Evolutionary conservation across 2,797 vertebrate genomes (phyloP).

Genomic region (Chloroceryle amazona): DNA sequence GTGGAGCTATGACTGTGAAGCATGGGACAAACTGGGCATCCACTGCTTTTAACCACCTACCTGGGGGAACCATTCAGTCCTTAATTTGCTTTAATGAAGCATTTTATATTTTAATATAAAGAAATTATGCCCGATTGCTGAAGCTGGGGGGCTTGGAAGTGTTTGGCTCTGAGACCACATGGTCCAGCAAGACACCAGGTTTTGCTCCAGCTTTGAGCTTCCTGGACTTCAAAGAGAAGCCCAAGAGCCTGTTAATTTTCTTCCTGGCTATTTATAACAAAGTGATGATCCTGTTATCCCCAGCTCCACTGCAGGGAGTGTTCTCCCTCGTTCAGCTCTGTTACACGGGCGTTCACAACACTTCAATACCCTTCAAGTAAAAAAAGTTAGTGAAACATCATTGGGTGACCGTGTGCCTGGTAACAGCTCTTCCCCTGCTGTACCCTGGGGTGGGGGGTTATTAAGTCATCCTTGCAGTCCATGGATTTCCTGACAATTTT

Average conservation of each 20-base stretch:
- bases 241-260: conserved; percentile 7
- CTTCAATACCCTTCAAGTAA: neutral
- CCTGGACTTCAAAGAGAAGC: neutral
- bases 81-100: conserved; percentile 43
- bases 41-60: neutral
- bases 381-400: neutral
- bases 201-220: conserved; percentile 1
- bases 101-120: conserved; percentile 54
- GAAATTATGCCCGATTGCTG: conserved; percentile 21
- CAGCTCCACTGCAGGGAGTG: neutral
- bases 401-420: rapidly evolving
- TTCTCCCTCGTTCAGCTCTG: neutral
- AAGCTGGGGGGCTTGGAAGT: neutral
- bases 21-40: neutral
- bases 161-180: neutral
- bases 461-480: neutral
- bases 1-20: neutral
- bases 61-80: neutral
- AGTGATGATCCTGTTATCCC: conserved; percentile 53
- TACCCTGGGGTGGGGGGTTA: neutral
- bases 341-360: neutral
- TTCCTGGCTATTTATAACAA: conserved; percentile 28
- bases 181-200: neutral
- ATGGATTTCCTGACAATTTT: neutral
- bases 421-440: neutral